Base-by-base conservation (phyloP, 35 echinoderm and acorn worm genomes). In the Apostichopus parvimensis region DNA sequence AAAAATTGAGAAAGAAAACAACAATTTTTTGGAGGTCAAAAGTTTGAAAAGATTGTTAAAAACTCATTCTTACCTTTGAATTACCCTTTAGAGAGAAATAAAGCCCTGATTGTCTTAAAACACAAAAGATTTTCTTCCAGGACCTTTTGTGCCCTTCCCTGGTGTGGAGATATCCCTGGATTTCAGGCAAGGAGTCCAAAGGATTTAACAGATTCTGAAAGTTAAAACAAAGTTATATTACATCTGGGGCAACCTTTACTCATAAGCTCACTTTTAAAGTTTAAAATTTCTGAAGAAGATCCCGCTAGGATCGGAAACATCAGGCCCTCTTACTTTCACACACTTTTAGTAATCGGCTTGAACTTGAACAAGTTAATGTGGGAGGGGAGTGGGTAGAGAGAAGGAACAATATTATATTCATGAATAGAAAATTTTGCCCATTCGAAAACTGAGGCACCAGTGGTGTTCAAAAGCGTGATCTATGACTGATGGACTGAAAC, bases 101-200 rank as follows among this genome's bases (percentile, higher is more conserved):
- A 45, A 99, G 86, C 57, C 97, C 97, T 70, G 95, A 96, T 91
- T 94, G 93, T 53, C 97, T 87, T 57, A 99, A 82, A 26, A 99
- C 78, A 89, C 92, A 99, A 82, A 93, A 99, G 78, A 93, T 64
- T 78, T 99, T 99, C 93, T 99, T 99, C 97, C 97, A 99, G 26
- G 94, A 94, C 11, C 92, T 87, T 77, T 99, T 99, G 89, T 99
- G 97, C 24, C 94, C 97, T 79, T 99, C 97, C 72, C 87, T 96
- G 54, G 88, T 81, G 77, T 99, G 90, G 8, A 99, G 82, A 54
- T 94, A 95, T 5, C 97, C 95, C 53, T 96, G 93, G 13, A 99
- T 93, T 75, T 99, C 95, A 76, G 97, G 97, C 54, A 99, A 86
- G 14, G 81, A 92, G 13, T 99, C 97, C 54, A 91, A 87, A 28